These are phyloP conservation scores for Phoeniculus purpureus DNA, from an alignment of 2,797 vertebrate species.

Conservation along the genomic window DNA sequence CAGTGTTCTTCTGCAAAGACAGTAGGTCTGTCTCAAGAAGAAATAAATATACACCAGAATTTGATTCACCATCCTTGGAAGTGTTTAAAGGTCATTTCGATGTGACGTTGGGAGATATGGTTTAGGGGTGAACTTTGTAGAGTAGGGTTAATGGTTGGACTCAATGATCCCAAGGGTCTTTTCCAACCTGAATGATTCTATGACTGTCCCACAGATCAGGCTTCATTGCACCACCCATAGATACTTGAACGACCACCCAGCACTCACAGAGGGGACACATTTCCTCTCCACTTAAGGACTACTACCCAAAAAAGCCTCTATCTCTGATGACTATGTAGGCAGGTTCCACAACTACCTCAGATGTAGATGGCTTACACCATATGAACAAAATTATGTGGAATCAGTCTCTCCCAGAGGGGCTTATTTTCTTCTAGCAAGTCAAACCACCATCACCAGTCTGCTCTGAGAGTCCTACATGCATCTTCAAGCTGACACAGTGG, in stretches of 20 bases:
- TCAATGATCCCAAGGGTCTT: too few relatives aligned
- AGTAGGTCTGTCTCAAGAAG: not conserved
- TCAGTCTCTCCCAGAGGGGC: not conserved
- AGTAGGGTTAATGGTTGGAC: too few relatives aligned
- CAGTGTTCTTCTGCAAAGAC: not conserved
- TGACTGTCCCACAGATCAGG: not conserved
- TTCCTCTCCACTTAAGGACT: not conserved
- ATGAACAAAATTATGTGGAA: not conserved
- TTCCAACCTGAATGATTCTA: too few relatives aligned
- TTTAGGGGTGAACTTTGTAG: too few relatives aligned
- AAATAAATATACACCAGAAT: constrained; percentile 12
- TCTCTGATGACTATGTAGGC: not conserved
- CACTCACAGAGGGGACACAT: not conserved
- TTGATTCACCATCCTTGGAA: too few relatives aligned
- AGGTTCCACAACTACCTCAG: not conserved
- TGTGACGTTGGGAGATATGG: too few relatives aligned
- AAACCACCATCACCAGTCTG: not conserved
- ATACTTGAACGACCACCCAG: not conserved
- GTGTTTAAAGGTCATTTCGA: too few relatives aligned
- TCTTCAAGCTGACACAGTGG: not conserved
- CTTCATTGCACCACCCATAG: not conserved
- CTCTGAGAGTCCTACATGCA: not conserved
- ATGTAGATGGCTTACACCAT: not conserved
- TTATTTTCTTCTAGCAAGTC: not conserved
- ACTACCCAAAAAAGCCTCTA: not conserved